Base-by-base conservation (phyloP, 1,140 invertebrate species). In the Bacillus rossius region DNA sequence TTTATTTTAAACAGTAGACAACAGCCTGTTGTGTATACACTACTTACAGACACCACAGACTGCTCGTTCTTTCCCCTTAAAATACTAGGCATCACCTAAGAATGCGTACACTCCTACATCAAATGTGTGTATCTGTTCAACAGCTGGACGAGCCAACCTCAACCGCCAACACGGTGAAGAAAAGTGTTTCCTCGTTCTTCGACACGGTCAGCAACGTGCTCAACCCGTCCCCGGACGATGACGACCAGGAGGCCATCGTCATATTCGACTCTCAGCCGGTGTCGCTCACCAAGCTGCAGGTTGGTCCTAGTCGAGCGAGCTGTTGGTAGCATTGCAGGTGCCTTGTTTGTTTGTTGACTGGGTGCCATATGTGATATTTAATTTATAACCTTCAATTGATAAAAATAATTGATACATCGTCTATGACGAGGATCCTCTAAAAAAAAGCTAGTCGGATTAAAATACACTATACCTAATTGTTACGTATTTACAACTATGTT, bases 91-190 rank as follows among this genome's bases (percentile, higher is more conserved):
- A n/a, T n/a, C n/a, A n/a, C n/a, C n/a, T n/a, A n/a, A n/a, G n/a
- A n/a, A n/a, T n/a, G n/a, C n/a, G n/a, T n/a, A n/a, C n/a, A n/a
- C n/a, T 34, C 29, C 29, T 34, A 34, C 29, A 34, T 7, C 10
- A 34, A 7, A 10, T 34, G 29, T 34, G 29, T 34, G 29, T 10
- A 4, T 34, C 4, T 34, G 29, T 34, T 34, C 29, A 3, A 42
- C 67, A 88, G 86, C 73, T 86, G 65, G 84, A 87, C 65, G 83
- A 81, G 63, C 79, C 83, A 55, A 80, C 83, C 62, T 83, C 84
- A 50, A 81, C 86, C 17, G 84, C 81, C 13, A 83, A 80, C 69
- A 81, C 80, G 22, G 81, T 88, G 71, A 88, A 87, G 67, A 79
- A 82, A 63, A 86, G 85, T 64, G 71, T 89, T 22, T 84, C 81